Conservation (phyloP, 2,888 invertebrate species). For the Luffia ferchaultella region DNA sequence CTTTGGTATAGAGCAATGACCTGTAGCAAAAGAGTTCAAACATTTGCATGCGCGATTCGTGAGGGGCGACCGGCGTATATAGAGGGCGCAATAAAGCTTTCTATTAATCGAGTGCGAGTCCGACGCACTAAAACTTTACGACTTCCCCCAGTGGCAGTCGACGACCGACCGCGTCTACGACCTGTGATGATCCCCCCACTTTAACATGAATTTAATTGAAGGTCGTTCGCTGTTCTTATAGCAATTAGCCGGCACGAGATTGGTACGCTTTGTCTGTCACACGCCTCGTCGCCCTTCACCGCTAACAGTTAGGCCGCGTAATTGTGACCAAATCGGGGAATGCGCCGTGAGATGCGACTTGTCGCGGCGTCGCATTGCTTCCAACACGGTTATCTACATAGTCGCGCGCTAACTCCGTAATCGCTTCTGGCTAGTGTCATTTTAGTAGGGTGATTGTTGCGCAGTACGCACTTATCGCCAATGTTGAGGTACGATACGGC, state of each 20-base stretch:
- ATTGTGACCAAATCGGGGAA: constrained; percentile 30
- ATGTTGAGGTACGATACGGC: too few relatives aligned
- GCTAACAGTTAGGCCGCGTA: constrained; percentile 22
- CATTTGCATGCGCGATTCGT: constrained; percentile 23
- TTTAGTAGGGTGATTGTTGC: constrained; percentile 30
- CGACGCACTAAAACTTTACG: constrained; percentile 34
- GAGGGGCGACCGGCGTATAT: constrained; percentile 7
- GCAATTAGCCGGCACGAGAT: constrained; percentile 37
- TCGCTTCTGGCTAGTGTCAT: constrained; percentile 27
- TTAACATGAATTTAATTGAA: constrained; percentile 14
- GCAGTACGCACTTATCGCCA: constrained; percentile 33
- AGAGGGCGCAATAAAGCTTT: constrained; percentile 32
- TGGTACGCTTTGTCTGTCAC: constrained; percentile 24
- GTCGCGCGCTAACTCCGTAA: too few relatives aligned
- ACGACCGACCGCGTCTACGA: constrained; percentile 12
- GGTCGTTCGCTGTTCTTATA: constrained; percentile 22
- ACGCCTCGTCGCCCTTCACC: too few relatives aligned
- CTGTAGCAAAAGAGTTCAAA: constrained; percentile 18
- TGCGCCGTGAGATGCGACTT: constrained; percentile 21
- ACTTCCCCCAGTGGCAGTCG: constrained; percentile 27
- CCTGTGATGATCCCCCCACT: too few relatives aligned
- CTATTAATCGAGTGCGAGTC: constrained; percentile 31
- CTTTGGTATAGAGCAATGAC: neutral
- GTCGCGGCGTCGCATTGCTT: constrained; percentile 22
- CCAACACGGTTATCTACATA: too few relatives aligned